Conservation (phyloP, 2,888 invertebrate genomes). For the Drosophila recens region DNA sequence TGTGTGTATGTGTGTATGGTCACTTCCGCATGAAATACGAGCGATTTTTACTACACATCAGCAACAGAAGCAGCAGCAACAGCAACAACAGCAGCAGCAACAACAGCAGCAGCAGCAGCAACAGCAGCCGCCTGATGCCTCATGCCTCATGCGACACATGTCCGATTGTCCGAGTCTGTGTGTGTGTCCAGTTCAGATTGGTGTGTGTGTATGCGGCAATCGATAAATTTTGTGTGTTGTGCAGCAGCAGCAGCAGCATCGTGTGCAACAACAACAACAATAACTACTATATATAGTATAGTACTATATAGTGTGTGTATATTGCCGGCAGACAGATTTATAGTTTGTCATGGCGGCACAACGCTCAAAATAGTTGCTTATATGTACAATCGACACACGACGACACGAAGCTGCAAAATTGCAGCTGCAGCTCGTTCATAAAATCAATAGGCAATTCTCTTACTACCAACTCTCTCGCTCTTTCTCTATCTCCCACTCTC, state of each 20-base stretch:
- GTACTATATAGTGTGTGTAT: conserved; percentile 22
- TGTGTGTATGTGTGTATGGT: conserved; percentile 47
- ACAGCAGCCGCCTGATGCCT: conserved; percentile 31
- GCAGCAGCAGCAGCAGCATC: conserved; percentile 27
- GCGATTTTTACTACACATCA: conserved; percentile 78
- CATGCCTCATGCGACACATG: conserved; percentile 10
- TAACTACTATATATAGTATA: conserved; percentile 20
- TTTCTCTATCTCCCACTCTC: conserved; percentile 1
- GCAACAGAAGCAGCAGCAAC: conserved; percentile 55
- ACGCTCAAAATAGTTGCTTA: conserved; percentile 72
- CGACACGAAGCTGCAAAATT: conserved; percentile 27
- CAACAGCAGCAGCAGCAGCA: conserved; percentile 56
- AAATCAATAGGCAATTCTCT: conserved; percentile 71
- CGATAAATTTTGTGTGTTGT: conserved; percentile 76
- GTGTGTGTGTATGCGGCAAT: conserved; percentile 69
- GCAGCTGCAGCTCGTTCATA: conserved; percentile 68
- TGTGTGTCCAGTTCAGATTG: conserved; percentile 19
- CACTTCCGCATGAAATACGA: conserved; percentile 82
- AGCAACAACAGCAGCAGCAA: conserved; percentile 36
- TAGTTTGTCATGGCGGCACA: conserved; percentile 74
- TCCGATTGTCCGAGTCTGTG: conserved; percentile 17
- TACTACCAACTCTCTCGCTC: conserved; percentile 1
- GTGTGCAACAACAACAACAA: conserved; percentile 42
- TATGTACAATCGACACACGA: conserved; percentile 25
- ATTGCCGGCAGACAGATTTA: conserved; percentile 81